Evolutionary conservation across 2,797 vertebrate genomes (phyloP).

Genomic region (Chaenodraco wilsoni): DNA sequence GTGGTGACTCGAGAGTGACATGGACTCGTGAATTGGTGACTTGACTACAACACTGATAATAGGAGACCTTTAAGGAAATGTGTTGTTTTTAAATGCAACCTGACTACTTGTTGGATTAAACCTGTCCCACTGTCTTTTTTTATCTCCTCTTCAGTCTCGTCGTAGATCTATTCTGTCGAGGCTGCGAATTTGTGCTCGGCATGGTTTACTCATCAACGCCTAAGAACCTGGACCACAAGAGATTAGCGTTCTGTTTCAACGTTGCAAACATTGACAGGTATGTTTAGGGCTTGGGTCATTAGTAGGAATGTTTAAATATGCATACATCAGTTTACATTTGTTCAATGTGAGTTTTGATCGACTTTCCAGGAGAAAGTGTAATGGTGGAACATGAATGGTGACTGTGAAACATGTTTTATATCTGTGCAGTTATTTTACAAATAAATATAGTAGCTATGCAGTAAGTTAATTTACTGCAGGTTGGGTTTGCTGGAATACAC

Average conservation of each 20-base stretch:
- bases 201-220: slow-evolving; percentile 88
- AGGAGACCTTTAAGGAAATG: too few species aligned
- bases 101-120: background rate
- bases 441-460: background rate
- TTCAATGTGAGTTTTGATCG: background rate
- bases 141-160: slow-evolving; percentile 78
- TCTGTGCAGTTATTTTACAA: background rate
- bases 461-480: background rate
- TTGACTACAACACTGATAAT: too few species aligned
- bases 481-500: slow-evolving; percentile 3
- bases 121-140: background rate
- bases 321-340: background rate
- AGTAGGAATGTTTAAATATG: background rate
- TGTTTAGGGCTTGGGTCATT: background rate
- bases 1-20: too few species aligned
- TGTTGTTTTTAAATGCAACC: too few species aligned
- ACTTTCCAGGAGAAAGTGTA: background rate
- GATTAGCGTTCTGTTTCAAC: slow-evolving; percentile 87
- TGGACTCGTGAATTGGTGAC: too few species aligned
- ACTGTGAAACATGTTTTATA: background rate
- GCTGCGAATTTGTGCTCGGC: slow-evolving; percentile 85
- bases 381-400: background rate
- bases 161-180: slow-evolving; percentile 83
- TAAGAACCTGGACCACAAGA: slow-evolving; percentile 87
- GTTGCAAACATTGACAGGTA: slow-evolving; percentile 89